These are phyloP conservation scores for Nasalis larvatus DNA, from an alignment of 2,113 vertebrate genomes.

Conservation along the genomic window DNA sequence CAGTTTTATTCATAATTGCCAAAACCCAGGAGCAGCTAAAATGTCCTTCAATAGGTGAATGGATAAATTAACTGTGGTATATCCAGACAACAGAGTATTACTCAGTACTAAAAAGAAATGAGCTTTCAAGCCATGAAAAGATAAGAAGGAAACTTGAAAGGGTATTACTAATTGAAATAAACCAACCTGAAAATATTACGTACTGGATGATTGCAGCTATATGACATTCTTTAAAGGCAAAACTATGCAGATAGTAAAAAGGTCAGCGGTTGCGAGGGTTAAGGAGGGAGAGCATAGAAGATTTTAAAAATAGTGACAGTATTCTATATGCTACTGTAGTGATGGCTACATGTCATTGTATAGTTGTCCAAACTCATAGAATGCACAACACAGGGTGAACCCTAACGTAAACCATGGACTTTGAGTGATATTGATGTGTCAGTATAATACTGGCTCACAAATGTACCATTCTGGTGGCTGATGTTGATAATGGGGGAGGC, in stretches of 20 bases:
- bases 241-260: neutral
- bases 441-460: too few species aligned
- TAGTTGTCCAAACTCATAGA: too few species aligned
- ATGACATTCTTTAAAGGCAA: neutral
- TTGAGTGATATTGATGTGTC: too few species aligned
- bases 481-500: too few species aligned
- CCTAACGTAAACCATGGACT: too few species aligned
- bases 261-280: neutral
- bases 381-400: too few species aligned
- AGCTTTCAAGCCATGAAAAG: neutral
- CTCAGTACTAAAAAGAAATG: neutral
- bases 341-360: too few species aligned
- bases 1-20: neutral
- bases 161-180: neutral
- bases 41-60: neutral
- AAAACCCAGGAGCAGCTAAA: neutral
- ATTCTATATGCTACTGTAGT: too few species aligned
- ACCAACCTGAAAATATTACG: neutral
- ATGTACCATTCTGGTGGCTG: neutral
- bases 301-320: neutral
- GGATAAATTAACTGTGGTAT: neutral
- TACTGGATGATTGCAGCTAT: neutral
- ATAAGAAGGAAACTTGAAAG: neutral
- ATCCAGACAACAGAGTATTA: neutral
- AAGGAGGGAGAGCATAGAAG: neutral